Evolutionary conservation across 2,888 invertebrate genomes (phyloP).

Genomic region (Plebejus melissa): DNA sequence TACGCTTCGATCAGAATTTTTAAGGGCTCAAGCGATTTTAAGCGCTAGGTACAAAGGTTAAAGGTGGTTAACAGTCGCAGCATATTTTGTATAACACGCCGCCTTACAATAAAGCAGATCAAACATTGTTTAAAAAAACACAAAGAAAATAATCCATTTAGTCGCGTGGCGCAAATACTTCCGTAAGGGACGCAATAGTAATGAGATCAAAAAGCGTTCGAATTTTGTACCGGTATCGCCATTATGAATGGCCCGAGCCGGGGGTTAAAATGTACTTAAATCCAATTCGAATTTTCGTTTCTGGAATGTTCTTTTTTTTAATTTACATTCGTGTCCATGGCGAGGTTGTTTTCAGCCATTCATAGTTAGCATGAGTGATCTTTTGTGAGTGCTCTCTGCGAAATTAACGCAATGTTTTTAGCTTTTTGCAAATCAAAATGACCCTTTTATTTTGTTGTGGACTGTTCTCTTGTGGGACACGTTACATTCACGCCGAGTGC

Average conservation of each 20-base stretch:
- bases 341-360: conserved; percentile 70
- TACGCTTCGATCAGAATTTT: conserved; percentile 2
- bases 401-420: conserved; percentile 69
- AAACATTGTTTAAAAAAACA: conserved; percentile 58
- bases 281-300: conserved; percentile 73
- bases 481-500: conserved; percentile 27
- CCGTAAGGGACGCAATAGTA: conserved; percentile 64
- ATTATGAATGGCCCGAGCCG: conserved; percentile 70
- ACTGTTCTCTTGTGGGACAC: conserved; percentile 44
- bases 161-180: conserved; percentile 70
- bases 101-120: conserved; percentile 37
- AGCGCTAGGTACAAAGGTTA: background rate
- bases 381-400: conserved; percentile 74
- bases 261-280: conserved; percentile 76
- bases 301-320: conserved; percentile 64
- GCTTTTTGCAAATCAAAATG: conserved; percentile 71
- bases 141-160: conserved; percentile 78
- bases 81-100: conserved; percentile 18
- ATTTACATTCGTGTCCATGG: conserved; percentile 65
- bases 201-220: conserved; percentile 71
- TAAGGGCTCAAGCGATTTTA: conserved; percentile 3
- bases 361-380: conserved; percentile 76
- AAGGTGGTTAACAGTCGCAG: background rate
- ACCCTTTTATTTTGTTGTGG: conserved; percentile 50
- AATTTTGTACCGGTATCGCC: conserved; percentile 59